These are phyloP conservation scores for Amiota communis DNA, from an alignment of 2,888 invertebrate genomes.

Conservation along the genomic window DNA sequence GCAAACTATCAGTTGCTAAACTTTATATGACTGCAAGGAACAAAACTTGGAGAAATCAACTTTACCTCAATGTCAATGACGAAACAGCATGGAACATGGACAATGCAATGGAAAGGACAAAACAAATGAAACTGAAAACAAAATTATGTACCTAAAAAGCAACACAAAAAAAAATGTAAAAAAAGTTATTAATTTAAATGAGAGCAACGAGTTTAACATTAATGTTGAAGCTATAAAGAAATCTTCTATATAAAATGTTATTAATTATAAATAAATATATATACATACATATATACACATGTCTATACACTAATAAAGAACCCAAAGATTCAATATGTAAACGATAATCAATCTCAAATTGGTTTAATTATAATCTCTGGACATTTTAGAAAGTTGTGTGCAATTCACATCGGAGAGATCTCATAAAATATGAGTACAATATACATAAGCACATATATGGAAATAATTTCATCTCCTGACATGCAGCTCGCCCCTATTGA, in stretches of 20 bases:
- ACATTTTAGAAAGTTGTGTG: no score
- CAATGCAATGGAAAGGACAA: neutral
- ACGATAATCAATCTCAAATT: neutral
- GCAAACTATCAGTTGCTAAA: neutral
- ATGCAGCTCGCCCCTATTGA: no score
- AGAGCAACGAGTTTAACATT: constrained; percentile 26
- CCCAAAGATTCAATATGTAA: neutral
- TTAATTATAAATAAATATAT: neutral
- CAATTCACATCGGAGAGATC: no score
- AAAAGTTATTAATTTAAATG: neutral
- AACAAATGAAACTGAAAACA: neutral
- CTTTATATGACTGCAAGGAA: neutral
- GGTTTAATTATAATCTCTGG: no score
- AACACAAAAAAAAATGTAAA: neutral
- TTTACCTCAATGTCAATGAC: neutral
- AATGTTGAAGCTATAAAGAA: neutral
- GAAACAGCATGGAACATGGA: constrained; percentile 9
- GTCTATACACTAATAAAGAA: neutral
- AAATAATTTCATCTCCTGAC: no score
- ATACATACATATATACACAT: constrained; percentile 12
- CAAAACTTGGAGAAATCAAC: neutral
- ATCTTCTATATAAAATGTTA: neutral
- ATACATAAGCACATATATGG: no score
- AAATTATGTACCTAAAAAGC: constrained; percentile 12
- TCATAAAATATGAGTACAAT: no score